phyloP scores from a whole-genome alignment of 1,140 invertebrate species.

The Cyclina sinensis region DNA sequence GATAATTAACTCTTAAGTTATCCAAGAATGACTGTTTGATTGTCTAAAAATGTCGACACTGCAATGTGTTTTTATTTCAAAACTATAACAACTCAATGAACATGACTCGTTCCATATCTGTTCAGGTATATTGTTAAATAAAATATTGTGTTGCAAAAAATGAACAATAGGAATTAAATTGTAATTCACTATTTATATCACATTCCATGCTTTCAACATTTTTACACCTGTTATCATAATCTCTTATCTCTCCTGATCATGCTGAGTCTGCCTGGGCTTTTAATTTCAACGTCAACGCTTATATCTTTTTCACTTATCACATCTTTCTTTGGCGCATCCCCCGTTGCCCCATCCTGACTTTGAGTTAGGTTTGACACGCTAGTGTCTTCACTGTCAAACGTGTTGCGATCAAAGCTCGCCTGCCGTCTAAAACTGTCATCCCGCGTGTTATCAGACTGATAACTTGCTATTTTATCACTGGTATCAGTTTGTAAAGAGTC shows the following conservation, averaged over 20 bases:
- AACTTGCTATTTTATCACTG: background rate
- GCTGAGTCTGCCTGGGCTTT: background rate
- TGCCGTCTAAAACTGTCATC: background rate
- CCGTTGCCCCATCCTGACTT: background rate
- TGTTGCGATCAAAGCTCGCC: background rate
- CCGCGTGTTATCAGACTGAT: background rate
- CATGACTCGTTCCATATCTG: no score
- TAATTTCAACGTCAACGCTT: conserved; percentile 14
- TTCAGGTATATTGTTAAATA: no score
- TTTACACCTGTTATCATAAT: background rate
- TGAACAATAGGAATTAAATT: no score
- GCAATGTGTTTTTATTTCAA: no score
- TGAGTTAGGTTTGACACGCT: background rate
- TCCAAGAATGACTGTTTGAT: no score
- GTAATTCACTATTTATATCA: background rate
- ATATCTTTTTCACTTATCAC: conserved; percentile 36
- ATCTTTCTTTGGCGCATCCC: background rate
- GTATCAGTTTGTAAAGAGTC: background rate
- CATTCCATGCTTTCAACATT: background rate
- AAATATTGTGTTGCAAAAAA: no score
- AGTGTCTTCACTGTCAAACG: conserved; percentile 4
- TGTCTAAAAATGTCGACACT: no score
- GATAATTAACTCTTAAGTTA: no score
- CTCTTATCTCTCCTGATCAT: background rate
- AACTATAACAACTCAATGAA: no score